phyloP scores from a whole-genome alignment of 2,113 vertebrate genomes.

The Proterorhinus semilunaris region DNA sequence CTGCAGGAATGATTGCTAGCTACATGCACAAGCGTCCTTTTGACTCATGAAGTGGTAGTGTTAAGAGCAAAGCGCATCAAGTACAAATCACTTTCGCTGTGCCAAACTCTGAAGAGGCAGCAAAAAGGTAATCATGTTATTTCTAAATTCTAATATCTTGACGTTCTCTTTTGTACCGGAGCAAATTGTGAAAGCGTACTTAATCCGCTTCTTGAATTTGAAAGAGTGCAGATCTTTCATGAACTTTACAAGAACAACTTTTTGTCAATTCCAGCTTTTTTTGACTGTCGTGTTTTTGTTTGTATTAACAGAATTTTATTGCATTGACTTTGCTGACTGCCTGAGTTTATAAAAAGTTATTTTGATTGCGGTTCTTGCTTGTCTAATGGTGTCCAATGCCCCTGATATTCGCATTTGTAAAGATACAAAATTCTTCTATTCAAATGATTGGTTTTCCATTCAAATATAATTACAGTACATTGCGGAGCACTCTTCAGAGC shows the following conservation, averaged over 20 bases:
- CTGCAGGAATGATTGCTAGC: slow-evolving; percentile 8
- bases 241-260: slow-evolving; percentile 21
- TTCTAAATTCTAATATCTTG: background rate
- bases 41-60: slow-evolving; percentile 17
- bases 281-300: background rate
- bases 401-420: too few relatives aligned
- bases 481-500: slow-evolving; percentile 18
- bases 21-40: slow-evolving; percentile 13
- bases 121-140: background rate
- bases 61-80: slow-evolving; percentile 19
- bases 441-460: background rate
- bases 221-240: slow-evolving; percentile 6
- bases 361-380: too few relatives aligned
- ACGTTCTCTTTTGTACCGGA: background rate
- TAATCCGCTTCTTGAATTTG: slow-evolving; percentile 16
- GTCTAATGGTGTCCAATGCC: too few relatives aligned
- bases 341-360: too few relatives aligned
- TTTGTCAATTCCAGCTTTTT: slow-evolving; percentile 14
- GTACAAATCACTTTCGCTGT: slow-evolving; percentile 12
- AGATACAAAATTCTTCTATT: too few relatives aligned
- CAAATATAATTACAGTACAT: slow-evolving; percentile 6
- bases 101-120: background rate
- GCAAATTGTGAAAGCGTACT: slow-evolving; percentile 11
- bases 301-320: too few relatives aligned
- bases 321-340: too few relatives aligned